Evolutionary conservation across 2,888 invertebrate species (phyloP).

Genomic region (Drosophila suboccidentalis): DNA sequence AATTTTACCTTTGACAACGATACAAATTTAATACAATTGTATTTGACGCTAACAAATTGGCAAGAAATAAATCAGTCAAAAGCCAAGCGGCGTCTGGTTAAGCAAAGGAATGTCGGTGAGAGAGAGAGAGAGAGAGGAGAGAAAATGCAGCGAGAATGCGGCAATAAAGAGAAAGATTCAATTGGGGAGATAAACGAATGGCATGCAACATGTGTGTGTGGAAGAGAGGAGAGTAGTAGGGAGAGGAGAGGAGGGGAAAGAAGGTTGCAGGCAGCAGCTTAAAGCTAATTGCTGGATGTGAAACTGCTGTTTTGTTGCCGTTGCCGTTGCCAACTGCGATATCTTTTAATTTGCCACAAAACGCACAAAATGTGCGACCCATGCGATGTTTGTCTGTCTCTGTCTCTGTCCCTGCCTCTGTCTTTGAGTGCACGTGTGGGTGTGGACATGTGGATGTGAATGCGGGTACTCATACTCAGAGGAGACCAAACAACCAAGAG

Average conservation of each 20-base stretch:
- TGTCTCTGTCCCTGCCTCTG: conserved; percentile 10
- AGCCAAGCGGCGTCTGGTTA: conserved; percentile 9
- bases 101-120: not conserved
- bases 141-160: conserved; percentile 10
- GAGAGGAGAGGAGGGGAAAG: not conserved
- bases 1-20: conserved; percentile 33
- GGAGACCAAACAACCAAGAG: conserved; percentile 13
- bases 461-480: conserved; percentile 31
- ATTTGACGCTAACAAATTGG: conserved; percentile 55
- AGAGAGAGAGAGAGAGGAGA: not conserved
- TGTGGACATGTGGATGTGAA: conserved; percentile 41
- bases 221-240: not conserved
- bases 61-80: conserved; percentile 60
- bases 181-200: conserved; percentile 37
- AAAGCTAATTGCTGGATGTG: conserved; percentile 62
- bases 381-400: conserved; percentile 21
- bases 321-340: conserved; percentile 39
- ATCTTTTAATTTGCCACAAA: conserved; percentile 80
- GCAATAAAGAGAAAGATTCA: conserved; percentile 32
- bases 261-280: conserved; percentile 23
- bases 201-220: conserved; percentile 11
- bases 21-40: conserved; percentile 28
- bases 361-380: conserved; percentile 68
- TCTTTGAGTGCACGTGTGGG: conserved; percentile 38
- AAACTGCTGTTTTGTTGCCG: conserved; percentile 35